Conservation (phyloP, 2,797 vertebrate genomes). For the Megalops cyprinoides region DNA sequence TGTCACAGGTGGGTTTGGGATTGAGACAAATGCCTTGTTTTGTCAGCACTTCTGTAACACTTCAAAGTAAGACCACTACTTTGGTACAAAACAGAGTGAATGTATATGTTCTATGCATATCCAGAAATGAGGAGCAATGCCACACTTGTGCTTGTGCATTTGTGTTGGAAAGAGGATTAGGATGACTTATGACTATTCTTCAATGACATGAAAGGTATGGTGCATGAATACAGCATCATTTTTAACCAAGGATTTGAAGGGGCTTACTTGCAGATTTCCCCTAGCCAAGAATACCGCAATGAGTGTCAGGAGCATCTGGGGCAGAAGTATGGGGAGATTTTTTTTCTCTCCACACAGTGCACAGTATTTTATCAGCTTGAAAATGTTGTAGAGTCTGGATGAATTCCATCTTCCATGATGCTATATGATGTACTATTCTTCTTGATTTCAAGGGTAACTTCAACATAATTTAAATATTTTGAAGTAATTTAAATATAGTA, state of each 20-base stretch:
- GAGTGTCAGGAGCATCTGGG: constrained; percentile 38
- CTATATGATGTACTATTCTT: background rate
- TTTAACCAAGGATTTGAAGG: constrained; percentile 40
- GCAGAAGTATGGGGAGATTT: constrained; percentile 17
- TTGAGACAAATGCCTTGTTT: constrained; percentile 4
- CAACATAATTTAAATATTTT: too few species aligned
- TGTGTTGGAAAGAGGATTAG: constrained; percentile 39
- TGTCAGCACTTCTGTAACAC: background rate
- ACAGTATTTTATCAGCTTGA: background rate
- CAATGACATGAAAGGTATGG: constrained; percentile 32
- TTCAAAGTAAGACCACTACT: constrained; percentile 23
- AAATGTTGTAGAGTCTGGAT: background rate
- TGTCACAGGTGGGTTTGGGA: constrained; percentile 82
- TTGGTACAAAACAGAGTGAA: background rate
- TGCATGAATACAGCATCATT: constrained; percentile 42
- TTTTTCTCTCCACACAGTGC: background rate
- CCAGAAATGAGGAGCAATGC: constrained; percentile 30
- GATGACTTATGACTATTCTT: constrained; percentile 33
- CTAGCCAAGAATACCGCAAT: constrained; percentile 32
- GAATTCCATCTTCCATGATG: background rate
- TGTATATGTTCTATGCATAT: constrained; percentile 35
- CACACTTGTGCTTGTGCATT: constrained; percentile 19
- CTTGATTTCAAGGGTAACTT: background rate
- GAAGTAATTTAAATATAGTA: too few species aligned
- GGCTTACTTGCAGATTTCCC: constrained; percentile 35